These are phyloP conservation scores for Rhamnusium bicolor DNA, from an alignment of 2,888 invertebrate species.

Conservation along the genomic window DNA sequence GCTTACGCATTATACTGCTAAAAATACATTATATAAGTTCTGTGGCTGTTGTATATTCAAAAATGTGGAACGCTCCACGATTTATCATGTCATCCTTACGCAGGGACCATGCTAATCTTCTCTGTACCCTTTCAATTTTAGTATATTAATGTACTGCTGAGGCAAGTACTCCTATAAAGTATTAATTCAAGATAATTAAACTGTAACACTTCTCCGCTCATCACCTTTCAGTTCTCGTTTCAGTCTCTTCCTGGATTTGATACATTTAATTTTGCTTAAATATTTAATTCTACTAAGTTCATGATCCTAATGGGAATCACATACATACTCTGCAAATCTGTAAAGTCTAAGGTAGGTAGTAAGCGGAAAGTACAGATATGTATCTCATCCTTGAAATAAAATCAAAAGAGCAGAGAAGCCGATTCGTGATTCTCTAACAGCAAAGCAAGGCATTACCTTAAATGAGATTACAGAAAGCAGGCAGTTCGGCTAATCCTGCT, in stretches of 20 bases:
- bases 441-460: conserved; percentile 32
- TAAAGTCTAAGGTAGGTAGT: background rate
- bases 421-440: conserved; percentile 14
- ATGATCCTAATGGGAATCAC: conserved; percentile 22
- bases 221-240: background rate
- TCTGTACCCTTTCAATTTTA: conserved; percentile 94
- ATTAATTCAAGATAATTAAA: too few species aligned
- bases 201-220: too few species aligned
- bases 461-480: conserved; percentile 34
- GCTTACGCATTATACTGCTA: too few species aligned
- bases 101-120: conserved; percentile 94
- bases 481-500: conserved; percentile 32
- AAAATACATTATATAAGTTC: too few species aligned
- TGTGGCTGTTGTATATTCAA: too few species aligned
- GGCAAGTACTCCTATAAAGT: conserved; percentile 79
- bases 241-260: background rate
- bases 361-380: conserved; percentile 16
- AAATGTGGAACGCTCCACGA: conserved; percentile 90
- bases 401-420: conserved; percentile 13
- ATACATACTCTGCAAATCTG: background rate
- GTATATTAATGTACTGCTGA: conserved; percentile 86
- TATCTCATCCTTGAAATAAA: conserved; percentile 17
- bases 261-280: background rate
- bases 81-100: conserved; percentile 95
- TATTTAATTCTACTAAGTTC: conserved; percentile 12